phyloP scores from a whole-genome alignment of 2,888 invertebrate genomes.

The Stratiomys singularior region DNA sequence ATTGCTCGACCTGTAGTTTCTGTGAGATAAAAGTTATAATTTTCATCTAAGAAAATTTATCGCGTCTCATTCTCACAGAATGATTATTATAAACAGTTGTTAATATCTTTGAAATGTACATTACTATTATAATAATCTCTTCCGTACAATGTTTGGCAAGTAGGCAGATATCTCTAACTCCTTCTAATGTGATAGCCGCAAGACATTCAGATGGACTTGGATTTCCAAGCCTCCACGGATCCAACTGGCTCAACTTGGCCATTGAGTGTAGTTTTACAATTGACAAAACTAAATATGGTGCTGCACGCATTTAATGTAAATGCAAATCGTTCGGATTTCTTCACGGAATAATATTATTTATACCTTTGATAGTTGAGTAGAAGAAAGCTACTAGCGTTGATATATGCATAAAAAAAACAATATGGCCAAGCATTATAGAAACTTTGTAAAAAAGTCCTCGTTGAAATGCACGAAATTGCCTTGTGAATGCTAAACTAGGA shows the following conservation, averaged over 20 bases:
- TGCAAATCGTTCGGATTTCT: conserved; percentile 52
- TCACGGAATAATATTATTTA: conserved; percentile 38
- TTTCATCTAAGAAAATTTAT: conserved; percentile 26
- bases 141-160: neutral
- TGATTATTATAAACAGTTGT: conserved; percentile 13
- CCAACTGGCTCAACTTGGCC: too few relatives aligned
- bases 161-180: neutral
- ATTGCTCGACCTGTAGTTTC: neutral
- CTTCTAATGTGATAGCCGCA: conserved; percentile 33
- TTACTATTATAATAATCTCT: conserved; percentile 26
- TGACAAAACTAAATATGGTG: conserved; percentile 62
- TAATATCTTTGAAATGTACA: conserved; percentile 10
- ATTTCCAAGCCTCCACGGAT: too few relatives aligned
- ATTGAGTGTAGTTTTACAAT: conserved; percentile 31
- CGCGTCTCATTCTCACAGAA: neutral
- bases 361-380: too few relatives aligned
- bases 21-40: conserved; percentile 36
- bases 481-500: too few relatives aligned
- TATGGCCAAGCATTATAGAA: too few relatives aligned
- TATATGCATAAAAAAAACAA: too few relatives aligned
- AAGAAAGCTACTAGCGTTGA: too few relatives aligned
- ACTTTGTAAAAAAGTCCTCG: too few relatives aligned
- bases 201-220: neutral
- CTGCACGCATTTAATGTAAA: conserved; percentile 66
- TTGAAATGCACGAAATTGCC: too few relatives aligned